Evolutionary conservation across 2,797 vertebrate species (phyloP).

Genomic region (Synanceia verrucosa): DNA sequence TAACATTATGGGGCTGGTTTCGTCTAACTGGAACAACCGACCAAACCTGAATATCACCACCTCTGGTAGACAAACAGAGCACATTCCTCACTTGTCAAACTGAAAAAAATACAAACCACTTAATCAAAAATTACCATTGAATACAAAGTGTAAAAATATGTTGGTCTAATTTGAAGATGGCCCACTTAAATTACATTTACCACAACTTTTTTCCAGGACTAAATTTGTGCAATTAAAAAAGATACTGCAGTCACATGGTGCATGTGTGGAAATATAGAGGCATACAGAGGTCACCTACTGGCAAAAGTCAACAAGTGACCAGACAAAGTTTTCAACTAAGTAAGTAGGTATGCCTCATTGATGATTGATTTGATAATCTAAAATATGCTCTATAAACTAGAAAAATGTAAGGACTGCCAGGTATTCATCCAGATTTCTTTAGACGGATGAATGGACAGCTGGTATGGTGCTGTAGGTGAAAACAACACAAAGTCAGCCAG

Average conservation of each 20-base stretch:
- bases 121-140: background rate
- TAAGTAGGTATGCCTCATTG: background rate
- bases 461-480: background rate
- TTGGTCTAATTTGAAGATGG: slow-evolving; percentile 15
- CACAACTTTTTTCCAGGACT: background rate
- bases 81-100: slow-evolving; percentile 74
- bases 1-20: slow-evolving; percentile 66
- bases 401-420: background rate
- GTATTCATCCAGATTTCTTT: background rate
- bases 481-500: background rate
- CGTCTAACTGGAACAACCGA: slow-evolving; percentile 75
- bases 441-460: background rate
- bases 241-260: background rate
- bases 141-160: background rate
- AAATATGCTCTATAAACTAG: background rate
- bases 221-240: background rate
- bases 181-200: background rate
- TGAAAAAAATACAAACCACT: slow-evolving; percentile 13
- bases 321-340: slow-evolving; percentile 6
- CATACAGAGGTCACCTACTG: background rate
- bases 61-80: slow-evolving; percentile 63
- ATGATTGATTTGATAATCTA: background rate
- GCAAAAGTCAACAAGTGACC: slow-evolving; percentile 4
- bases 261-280: background rate
- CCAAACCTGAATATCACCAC: slow-evolving; percentile 75